Evolutionary conservation across 2,113 vertebrate species (phyloP).

Genomic region (Danionella cerebrum): DNA sequence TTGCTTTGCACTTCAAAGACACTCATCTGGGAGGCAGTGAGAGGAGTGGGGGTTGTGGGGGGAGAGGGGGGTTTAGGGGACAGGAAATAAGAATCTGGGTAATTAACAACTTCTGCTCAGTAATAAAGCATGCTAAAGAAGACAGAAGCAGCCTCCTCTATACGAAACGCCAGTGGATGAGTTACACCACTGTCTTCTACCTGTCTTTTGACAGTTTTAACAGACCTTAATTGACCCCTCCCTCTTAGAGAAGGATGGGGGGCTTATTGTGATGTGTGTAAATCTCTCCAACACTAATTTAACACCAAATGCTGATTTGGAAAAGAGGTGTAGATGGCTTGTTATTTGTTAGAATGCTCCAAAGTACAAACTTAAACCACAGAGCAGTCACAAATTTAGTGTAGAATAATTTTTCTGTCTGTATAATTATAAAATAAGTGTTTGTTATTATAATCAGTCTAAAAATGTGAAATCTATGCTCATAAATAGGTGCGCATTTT

Average conservation of each 20-base stretch:
- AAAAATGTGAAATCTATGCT: too few species aligned
- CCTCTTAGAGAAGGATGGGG: not conserved
- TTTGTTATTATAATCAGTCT: too few species aligned
- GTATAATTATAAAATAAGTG: too few species aligned
- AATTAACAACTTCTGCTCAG: constrained; percentile 80
- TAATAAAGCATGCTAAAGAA: constrained; percentile 66
- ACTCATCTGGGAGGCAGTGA: constrained; percentile 74
- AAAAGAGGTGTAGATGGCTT: not conserved
- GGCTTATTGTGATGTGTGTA: not conserved
- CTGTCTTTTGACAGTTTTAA: constrained; percentile 33
- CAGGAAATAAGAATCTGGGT: constrained; percentile 78
- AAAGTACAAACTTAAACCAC: too few species aligned
- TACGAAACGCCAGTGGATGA: constrained; percentile 46
- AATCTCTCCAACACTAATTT: not conserved
- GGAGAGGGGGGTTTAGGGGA: constrained; percentile 53
- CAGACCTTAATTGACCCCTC: constrained; percentile 16
- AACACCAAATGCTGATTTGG: not conserved
- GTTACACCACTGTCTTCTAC: constrained; percentile 33
- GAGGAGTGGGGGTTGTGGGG: constrained; percentile 52
- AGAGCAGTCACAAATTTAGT: too few species aligned
- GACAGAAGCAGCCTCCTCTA: constrained; percentile 54
- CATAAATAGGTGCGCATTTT: too few species aligned
- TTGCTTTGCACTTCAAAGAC: constrained; percentile 82
- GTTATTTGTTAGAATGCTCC: too few species aligned
- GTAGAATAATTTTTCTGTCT: too few species aligned